phyloP scores from a whole-genome alignment of 2,113 vertebrate species.

The Henicopernis longicauda region DNA sequence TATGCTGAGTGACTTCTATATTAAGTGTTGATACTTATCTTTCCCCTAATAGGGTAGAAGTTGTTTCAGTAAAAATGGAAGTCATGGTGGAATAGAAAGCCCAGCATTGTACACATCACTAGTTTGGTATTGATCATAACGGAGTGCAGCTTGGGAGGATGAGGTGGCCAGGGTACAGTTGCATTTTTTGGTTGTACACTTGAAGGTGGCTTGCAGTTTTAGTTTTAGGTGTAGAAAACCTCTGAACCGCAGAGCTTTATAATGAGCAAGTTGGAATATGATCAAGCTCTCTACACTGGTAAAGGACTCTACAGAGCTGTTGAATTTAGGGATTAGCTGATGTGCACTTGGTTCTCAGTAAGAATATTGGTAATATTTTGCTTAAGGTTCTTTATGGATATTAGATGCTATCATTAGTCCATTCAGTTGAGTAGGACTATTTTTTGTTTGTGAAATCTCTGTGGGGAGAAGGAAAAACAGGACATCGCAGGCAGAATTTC shows the following conservation, averaged over 20 bases:
- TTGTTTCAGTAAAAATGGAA: background rate
- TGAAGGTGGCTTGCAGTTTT: background rate
- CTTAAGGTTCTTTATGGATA: background rate
- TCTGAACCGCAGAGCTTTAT: background rate
- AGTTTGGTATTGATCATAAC: background rate
- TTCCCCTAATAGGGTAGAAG: background rate
- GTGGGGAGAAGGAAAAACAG: background rate
- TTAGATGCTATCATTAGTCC: background rate
- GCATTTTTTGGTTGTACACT: background rate
- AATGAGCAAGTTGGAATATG: background rate
- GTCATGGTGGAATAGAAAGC: background rate
- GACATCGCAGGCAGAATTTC: background rate
- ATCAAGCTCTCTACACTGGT: background rate
- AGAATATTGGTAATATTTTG: background rate
- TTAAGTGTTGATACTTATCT: conserved; percentile 13
- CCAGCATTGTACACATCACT: background rate
- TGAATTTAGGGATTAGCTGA: background rate
- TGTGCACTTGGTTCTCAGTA: background rate
- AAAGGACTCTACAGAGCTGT: background rate
- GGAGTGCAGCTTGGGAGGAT: background rate
- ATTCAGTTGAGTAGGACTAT: background rate
- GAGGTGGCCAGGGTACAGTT: background rate
- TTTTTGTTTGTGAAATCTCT: background rate
- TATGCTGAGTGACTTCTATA: conserved; percentile 23
- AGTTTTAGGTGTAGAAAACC: background rate